phyloP scores from a whole-genome alignment of 2,888 invertebrate genomes.

The Troilus luridus region DNA sequence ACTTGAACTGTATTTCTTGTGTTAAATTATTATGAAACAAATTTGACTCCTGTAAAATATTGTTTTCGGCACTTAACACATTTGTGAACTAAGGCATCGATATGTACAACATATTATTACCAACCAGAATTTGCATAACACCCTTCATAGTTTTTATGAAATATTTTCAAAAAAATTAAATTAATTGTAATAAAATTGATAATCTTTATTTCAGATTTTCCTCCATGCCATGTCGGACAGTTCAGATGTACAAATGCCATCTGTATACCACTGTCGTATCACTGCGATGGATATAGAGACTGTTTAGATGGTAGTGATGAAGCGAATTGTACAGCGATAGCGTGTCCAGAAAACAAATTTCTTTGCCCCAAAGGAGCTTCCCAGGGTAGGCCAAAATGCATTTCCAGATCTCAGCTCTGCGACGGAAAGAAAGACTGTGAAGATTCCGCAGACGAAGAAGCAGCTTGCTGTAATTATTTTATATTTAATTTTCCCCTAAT shows the following conservation, averaged over 20 bases:
- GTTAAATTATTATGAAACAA: no score
- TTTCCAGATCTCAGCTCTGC: constrained; percentile 88
- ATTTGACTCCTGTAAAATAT: no score
- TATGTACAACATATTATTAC: no score
- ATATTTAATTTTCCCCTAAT: neutral
- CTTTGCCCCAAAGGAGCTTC: constrained; percentile 85
- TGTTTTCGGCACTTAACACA: no score
- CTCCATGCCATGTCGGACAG: constrained; percentile 89
- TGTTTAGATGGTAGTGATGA: constrained; percentile 94
- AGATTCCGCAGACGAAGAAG: constrained; percentile 91
- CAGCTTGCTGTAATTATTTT: constrained; percentile 85
- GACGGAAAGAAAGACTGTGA: constrained; percentile 93
- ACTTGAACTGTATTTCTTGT: no score
- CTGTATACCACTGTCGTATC: constrained; percentile 90
- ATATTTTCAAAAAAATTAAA: neutral
- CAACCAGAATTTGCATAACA: no score
- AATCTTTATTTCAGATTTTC: constrained; percentile 78
- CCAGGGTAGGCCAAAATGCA: constrained; percentile 86
- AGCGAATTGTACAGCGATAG: constrained; percentile 86
- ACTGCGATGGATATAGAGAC: constrained; percentile 90
- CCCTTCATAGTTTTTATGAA: neutral
- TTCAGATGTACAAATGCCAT: constrained; percentile 93
- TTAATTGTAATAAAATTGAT: constrained; percentile 4
- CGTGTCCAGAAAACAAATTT: constrained; percentile 92
- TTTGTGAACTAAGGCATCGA: no score